Base-by-base conservation (phyloP, 2,888 invertebrate genomes). In the Callinectes sapidus region DNA sequence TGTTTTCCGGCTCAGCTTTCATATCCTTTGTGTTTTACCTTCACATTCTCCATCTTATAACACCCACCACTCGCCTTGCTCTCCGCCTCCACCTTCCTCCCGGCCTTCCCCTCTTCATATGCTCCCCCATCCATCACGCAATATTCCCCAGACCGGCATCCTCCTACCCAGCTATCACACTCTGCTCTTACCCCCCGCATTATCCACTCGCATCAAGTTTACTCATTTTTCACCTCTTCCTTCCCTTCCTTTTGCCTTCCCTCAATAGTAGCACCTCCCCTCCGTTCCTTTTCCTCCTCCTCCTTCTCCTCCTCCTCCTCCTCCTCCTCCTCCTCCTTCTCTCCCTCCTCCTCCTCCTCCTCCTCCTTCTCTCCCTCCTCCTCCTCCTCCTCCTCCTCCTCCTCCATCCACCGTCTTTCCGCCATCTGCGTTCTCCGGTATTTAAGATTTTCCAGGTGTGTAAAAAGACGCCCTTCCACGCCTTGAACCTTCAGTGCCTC, bases 211-310 rank as follows among this genome's bases (percentile, higher is more conserved):
- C 81, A 81, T 81, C 81, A 81, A 81, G 32, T 81, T 81, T 81
- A 81, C 81, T 81, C 81, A 81, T 81, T 81, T 81, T 81, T 81
- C 81, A 81, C 81, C 81, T 81, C 81, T 81, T 81, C 35, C 81
- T 35, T 35, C 35, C 81, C 81, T 81, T 81, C 35, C 32, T 81
- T 81, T 35, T 35, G 32, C 81, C 35, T 81, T 35, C 32, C 81
- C 81, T 35, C 81, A 32, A 18, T 32, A 13, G 32, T 32, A 35
- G 13, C 35, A 10, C 14, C 81, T 35, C 14, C 71, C 71, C 6
- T 35, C 32, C 10, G 16, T 16, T 32, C 35, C 35, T 13, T 5
- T 16, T 6, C 81, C 71, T 10, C n/a, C 8, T 18, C 10, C 71
- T 71, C 71, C 28, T 28, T 10, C 28, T 23, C 8, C 23, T n/a